phyloP scores from a whole-genome alignment of 2,888 invertebrate species.

The Pristionchus mayeri region DNA sequence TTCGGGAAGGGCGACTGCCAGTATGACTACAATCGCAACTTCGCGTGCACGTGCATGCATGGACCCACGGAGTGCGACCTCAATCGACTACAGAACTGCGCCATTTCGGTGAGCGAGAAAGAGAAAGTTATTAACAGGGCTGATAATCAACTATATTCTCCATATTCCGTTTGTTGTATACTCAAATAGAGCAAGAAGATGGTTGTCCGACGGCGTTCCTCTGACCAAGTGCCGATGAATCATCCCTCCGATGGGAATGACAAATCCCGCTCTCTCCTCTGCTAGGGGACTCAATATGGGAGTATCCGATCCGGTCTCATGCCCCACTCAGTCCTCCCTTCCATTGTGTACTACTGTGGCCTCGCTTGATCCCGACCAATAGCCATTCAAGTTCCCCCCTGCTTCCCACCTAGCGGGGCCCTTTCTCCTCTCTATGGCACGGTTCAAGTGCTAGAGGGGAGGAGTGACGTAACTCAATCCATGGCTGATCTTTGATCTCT shows the following conservation, averaged over 20 bases:
- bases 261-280: too few relatives aligned
- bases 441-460: slow-evolving; percentile 2
- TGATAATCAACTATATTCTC: too few relatives aligned
- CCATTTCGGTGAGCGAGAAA: slow-evolving; percentile 74
- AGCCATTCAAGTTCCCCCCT: slow-evolving; percentile 34
- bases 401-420: too few relatives aligned
- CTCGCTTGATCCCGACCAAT: slow-evolving; percentile 24
- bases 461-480: slow-evolving; percentile 10
- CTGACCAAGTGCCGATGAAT: too few relatives aligned
- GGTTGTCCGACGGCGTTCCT: too few relatives aligned
- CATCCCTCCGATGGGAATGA: too few relatives aligned
- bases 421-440: too few relatives aligned
- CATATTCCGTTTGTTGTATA: too few relatives aligned
- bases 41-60: slow-evolving; percentile 75
- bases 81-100: slow-evolving; percentile 74
- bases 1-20: slow-evolving; percentile 75
- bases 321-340: neutral
- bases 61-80: slow-evolving; percentile 76
- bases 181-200: too few relatives aligned
- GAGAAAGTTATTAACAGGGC: too few relatives aligned
- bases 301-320: neutral
- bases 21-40: slow-evolving; percentile 72
- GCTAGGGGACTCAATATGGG: too few relatives aligned
- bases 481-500: neutral
- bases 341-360: neutral